Evolutionary conservation across 1,140 invertebrate genomes (phyloP).

Genomic region (Drosophila willistoni): DNA sequence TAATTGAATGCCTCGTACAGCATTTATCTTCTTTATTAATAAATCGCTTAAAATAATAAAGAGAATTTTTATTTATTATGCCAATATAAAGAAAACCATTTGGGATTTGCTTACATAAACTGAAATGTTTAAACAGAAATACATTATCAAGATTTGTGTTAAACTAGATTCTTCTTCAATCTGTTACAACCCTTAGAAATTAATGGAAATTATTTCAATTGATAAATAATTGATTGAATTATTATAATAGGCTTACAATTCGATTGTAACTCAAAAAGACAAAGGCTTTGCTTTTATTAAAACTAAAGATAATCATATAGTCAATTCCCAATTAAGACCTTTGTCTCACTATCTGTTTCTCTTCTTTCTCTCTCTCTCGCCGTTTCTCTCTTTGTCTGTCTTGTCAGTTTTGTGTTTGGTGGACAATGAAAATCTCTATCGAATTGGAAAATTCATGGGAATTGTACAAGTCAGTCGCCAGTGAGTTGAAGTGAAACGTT

Average conservation of each 20-base stretch:
- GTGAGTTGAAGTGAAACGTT: neutral
- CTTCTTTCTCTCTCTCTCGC: neutral
- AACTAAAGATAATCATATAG: neutral
- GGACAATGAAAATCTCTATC: conserved; percentile 12
- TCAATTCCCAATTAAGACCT: neutral
- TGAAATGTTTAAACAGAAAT: too few relatives aligned
- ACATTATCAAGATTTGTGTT: too few relatives aligned
- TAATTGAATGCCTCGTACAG: too few relatives aligned
- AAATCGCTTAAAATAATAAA: too few relatives aligned
- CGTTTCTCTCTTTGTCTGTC: conserved; percentile 1
- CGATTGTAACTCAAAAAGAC: neutral
- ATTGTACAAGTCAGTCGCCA: conserved; percentile 1
- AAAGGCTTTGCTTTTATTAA: neutral
- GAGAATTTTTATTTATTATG: too few relatives aligned
- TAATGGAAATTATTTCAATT: neutral
- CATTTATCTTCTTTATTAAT: too few relatives aligned
- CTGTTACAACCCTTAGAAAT: neutral
- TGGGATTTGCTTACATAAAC: too few relatives aligned
- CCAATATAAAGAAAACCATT: too few relatives aligned
- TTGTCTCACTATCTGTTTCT: neutral
- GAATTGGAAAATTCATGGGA: conserved; percentile 16
- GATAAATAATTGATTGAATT: conserved; percentile 1
- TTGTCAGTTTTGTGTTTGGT: neutral
- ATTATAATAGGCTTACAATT: conserved; percentile 13
- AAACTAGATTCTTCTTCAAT: too few relatives aligned